These are phyloP conservation scores for Hipposideros armiger DNA, from an alignment of 2,113 vertebrate species.

Conservation along the genomic window DNA sequence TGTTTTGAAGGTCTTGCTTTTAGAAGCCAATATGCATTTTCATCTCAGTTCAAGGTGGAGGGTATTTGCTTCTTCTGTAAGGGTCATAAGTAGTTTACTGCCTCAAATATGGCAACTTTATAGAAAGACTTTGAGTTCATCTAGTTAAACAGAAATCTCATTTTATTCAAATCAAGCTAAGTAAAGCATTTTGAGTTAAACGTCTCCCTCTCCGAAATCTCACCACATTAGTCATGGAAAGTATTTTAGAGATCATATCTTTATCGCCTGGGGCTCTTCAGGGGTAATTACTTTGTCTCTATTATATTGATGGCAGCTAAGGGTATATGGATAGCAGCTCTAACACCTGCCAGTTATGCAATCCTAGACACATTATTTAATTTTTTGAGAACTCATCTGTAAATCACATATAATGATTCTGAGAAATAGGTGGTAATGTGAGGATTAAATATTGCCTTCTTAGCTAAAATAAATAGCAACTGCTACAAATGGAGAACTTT, in stretches of 20 bases:
- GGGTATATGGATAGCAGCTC: neutral
- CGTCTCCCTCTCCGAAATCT: neutral
- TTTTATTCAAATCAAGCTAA: neutral
- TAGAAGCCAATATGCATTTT: neutral
- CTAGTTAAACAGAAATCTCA: neutral
- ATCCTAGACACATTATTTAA: neutral
- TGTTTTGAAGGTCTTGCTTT: neutral
- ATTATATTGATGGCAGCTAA: neutral
- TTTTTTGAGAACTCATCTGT: neutral
- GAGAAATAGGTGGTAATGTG: neutral
- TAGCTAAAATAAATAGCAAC: slow-evolving; percentile 6
- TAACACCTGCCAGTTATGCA: neutral
- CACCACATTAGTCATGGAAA: neutral
- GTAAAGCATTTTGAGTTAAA: neutral
- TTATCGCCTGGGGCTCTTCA: neutral
- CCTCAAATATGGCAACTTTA: neutral
- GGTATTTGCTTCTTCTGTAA: neutral
- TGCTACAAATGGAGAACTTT: neutral
- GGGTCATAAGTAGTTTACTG: neutral
- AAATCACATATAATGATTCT: neutral
- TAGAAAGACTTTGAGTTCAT: neutral
- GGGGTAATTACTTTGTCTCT: neutral
- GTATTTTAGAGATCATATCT: neutral
- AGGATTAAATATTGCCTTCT: neutral
- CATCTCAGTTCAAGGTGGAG: neutral